Percentiles rank a stretch among this genome's conserved stretches.
Evolutionary conservation across 2,888 invertebrate species (phyloP).

Genomic region (Plutella xylostella): DNA sequence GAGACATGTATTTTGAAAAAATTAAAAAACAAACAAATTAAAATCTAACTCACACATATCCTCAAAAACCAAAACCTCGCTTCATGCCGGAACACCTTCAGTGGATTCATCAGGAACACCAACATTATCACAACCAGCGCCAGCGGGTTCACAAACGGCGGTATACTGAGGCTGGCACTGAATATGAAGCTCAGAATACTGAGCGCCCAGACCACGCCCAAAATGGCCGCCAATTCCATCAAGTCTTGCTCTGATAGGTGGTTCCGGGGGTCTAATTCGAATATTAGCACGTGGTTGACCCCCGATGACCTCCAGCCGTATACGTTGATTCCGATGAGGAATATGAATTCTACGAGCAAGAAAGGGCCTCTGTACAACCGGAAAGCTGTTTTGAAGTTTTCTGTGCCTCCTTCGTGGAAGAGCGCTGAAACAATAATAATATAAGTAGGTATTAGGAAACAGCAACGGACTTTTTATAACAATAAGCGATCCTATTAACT

Average conservation of each 20-base stretch:
- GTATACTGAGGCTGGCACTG: slow-evolving; percentile 85
- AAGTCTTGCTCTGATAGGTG: slow-evolving; percentile 93
- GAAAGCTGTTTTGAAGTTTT: slow-evolving; percentile 87
- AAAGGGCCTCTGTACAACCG: slow-evolving; percentile 95
- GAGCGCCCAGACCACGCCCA: slow-evolving; percentile 94
- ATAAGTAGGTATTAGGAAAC: background rate
- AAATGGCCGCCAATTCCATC: slow-evolving; percentile 92
- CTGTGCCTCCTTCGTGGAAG: slow-evolving; percentile 77
- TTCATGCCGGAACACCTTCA: slow-evolving; percentile 91
- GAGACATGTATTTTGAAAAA: too few relatives aligned
- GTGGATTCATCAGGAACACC: slow-evolving; percentile 90
- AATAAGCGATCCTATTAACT: too few relatives aligned
- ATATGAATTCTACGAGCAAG: slow-evolving; percentile 91
- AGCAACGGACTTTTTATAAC: too few relatives aligned
- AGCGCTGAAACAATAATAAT: slow-evolving; percentile 67
- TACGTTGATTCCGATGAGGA: slow-evolving; percentile 95
- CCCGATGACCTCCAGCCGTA: slow-evolving; percentile 98
- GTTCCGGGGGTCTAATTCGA: slow-evolving; percentile 95
- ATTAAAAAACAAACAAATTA: too few relatives aligned
- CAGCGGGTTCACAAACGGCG: slow-evolving; percentile 92
- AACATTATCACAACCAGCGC: slow-evolving; percentile 84
- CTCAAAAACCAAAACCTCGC: slow-evolving; percentile 94
- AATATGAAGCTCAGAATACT: slow-evolving; percentile 87
- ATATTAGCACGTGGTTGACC: slow-evolving; percentile 97
- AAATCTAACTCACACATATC: slow-evolving; percentile 86